Evolutionary conservation across 2,888 invertebrate genomes (phyloP).

Genomic region (Itoplectis maculator): DNA sequence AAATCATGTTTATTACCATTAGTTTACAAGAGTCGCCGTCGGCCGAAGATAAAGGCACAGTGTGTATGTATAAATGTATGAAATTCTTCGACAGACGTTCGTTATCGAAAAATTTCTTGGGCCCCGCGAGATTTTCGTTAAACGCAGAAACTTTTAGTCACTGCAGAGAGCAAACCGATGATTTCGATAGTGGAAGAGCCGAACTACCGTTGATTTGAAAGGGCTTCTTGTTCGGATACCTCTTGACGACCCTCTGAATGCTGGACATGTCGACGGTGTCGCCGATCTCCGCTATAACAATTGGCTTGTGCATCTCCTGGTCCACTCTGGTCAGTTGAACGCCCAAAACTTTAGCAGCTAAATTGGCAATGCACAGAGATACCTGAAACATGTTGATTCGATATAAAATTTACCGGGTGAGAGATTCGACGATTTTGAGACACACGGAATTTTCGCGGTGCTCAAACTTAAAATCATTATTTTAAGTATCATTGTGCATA

Average conservation of each 20-base stretch:
- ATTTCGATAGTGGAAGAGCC: conserved; percentile 79
- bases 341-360: conserved; percentile 90
- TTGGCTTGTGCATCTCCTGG: conserved; percentile 88
- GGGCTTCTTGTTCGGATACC: conserved; percentile 79
- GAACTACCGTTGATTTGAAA: conserved; percentile 73
- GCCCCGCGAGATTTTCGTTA: conserved; percentile 24
- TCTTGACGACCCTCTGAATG: conserved; percentile 78
- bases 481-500: too few relatives aligned
- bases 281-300: conserved; percentile 89
- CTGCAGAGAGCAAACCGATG: conserved; percentile 86
- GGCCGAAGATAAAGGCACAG: conserved; percentile 62
- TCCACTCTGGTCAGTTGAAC: conserved; percentile 88
- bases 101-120: conserved; percentile 34
- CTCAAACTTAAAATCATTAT: too few relatives aligned
- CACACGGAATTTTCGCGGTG: too few relatives aligned
- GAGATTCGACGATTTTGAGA: too few relatives aligned
- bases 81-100: conserved; percentile 53
- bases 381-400: conserved; percentile 85
- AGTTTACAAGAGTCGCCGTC: conserved; percentile 21
- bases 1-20: conserved; percentile 1
- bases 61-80: conserved; percentile 57
- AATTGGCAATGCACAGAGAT: conserved; percentile 88
- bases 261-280: conserved; percentile 80
- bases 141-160: conserved; percentile 76
- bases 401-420: neutral